These are phyloP conservation scores for Hemitrygon akajei DNA, from an alignment of 2,797 vertebrate species.

Conservation along the genomic window DNA sequence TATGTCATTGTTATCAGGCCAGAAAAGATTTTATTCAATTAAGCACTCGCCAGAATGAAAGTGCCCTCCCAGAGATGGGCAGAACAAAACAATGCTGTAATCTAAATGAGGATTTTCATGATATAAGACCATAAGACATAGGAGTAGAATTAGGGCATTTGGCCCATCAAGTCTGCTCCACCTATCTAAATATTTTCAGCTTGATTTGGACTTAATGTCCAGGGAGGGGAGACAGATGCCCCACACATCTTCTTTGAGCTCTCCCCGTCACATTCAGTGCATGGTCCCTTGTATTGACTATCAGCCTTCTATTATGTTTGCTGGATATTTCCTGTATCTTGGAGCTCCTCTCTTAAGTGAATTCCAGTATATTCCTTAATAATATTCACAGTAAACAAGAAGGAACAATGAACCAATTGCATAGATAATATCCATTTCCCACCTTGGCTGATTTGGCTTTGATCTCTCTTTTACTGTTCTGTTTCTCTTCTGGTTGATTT, in stretches of 20 bases:
- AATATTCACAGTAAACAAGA: not conserved
- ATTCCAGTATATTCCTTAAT: not conserved
- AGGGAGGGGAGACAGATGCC: not conserved
- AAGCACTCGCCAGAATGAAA: not conserved
- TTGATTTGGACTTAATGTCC: not conserved
- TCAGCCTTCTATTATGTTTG: not conserved
- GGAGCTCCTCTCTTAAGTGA: not conserved
- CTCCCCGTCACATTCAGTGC: too few relatives aligned
- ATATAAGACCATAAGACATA: not conserved
- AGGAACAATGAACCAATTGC: not conserved
- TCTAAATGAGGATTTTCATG: not conserved
- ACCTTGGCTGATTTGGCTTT: not conserved
- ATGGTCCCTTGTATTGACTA: too few relatives aligned
- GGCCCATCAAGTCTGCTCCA: too few relatives aligned
- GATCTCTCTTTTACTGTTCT: not conserved
- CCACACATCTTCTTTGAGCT: too few relatives aligned
- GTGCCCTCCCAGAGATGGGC: not conserved
- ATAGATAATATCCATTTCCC: too few relatives aligned
- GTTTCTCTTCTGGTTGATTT: not conserved
- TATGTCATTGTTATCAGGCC: not conserved
- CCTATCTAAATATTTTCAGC: not conserved
- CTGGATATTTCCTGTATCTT: not conserved
- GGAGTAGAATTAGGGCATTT: too few relatives aligned
- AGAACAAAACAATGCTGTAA: not conserved
- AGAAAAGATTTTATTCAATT: not conserved